Evolutionary conservation across 2,113 vertebrate genomes (phyloP).

Genomic region (Perca fluviatilis): DNA sequence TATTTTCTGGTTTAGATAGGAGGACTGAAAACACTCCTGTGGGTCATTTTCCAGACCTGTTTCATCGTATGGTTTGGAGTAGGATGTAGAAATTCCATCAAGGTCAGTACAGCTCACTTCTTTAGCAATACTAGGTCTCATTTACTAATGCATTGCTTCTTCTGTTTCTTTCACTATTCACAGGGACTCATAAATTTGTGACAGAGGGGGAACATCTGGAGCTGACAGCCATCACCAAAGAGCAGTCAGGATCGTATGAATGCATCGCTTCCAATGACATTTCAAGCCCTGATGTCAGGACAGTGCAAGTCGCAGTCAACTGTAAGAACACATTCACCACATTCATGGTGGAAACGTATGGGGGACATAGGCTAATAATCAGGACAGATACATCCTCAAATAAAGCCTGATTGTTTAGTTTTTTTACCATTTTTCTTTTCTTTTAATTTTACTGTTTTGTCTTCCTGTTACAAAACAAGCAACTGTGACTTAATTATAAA

Average conservation of each 20-base stretch:
- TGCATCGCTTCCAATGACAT: slow-evolving; percentile 96
- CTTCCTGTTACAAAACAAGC: neutral
- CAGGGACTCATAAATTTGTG: slow-evolving; percentile 89
- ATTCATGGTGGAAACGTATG: neutral
- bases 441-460: neutral
- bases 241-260: slow-evolving; percentile 96
- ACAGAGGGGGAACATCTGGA: slow-evolving; percentile 95
- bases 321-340: slow-evolving; percentile 85
- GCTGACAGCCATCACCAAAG: slow-evolving; percentile 92
- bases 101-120: neutral
- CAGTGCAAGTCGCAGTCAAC: slow-evolving; percentile 94
- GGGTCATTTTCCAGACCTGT: too few relatives aligned
- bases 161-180: slow-evolving; percentile 38
- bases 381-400: neutral
- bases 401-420: neutral
- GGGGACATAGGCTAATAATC: neutral
- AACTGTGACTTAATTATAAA: neutral
- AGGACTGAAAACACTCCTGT: too few relatives aligned
- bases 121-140: neutral
- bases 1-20: too few relatives aligned
- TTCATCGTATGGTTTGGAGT: too few relatives aligned
- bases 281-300: slow-evolving; percentile 89
- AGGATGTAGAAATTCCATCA: neutral
- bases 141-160: neutral
- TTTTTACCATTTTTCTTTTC: neutral